A percentile compares a stretch with the other conserved stretches of the same genome.
Conservation (phyloP, 1,140 invertebrate genomes). For the Drosophila triauraria region DNA sequence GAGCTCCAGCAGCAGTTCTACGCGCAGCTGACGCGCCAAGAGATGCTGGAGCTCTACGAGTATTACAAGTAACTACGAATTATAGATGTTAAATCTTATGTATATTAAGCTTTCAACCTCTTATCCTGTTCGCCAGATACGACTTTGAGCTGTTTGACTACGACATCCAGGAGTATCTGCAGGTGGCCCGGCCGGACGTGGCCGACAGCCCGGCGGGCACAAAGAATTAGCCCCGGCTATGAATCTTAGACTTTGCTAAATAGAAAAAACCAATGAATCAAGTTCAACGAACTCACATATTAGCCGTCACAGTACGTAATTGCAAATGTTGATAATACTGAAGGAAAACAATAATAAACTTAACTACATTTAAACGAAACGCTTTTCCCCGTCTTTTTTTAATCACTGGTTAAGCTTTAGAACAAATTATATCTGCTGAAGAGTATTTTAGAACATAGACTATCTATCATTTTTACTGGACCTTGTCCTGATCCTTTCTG, state of each 20-base stretch:
- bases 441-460: too few species aligned
- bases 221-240: conserved; percentile 45
- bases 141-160: conserved; percentile 95
- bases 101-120: neutral
- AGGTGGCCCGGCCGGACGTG: conserved; percentile 87
- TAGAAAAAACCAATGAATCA: conserved; percentile 42
- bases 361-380: conserved; percentile 55
- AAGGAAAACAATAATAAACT: conserved; percentile 82
- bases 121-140: conserved; percentile 87
- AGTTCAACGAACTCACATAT: conserved; percentile 68
- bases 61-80: conserved; percentile 89
- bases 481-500: too few species aligned
- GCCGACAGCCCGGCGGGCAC: conserved; percentile 42
- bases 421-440: neutral
- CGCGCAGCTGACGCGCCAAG: conserved; percentile 90
- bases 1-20: conserved; percentile 91
- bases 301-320: conserved; percentile 81
- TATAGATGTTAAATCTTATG: too few species aligned
- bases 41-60: conserved; percentile 91
- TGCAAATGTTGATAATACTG: conserved; percentile 83
- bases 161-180: conserved; percentile 90
- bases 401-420: neutral
- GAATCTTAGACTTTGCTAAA: conserved; percentile 63
- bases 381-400: neutral
- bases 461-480: too few species aligned